A percentile compares a stretch with the other conserved stretches of the same genome.
Conservation (phyloP, 2,888 invertebrate species). For the Amphipoea lucens region DNA sequence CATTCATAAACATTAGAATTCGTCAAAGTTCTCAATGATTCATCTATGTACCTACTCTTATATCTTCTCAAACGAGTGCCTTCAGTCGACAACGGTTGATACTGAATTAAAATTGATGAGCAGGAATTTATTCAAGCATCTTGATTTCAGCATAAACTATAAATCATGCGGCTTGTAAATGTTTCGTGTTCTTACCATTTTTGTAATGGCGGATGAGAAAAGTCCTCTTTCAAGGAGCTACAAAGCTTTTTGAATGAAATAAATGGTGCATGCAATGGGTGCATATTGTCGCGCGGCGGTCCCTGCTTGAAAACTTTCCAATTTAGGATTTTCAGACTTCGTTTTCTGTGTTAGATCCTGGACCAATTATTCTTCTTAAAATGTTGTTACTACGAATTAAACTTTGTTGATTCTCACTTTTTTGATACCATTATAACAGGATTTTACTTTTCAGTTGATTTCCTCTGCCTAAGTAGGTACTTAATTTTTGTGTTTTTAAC, state of each 20-base stretch:
- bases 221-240: slow-evolving; percentile 39
- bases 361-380: background rate
- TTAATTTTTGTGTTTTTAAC: background rate
- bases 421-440: background rate
- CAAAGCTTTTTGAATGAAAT: slow-evolving; percentile 46
- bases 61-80: slow-evolving; percentile 53
- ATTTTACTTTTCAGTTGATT: background rate
- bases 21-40: slow-evolving; percentile 50
- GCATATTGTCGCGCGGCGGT: slow-evolving; percentile 18
- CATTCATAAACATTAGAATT: slow-evolving; percentile 40
- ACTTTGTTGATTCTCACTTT: background rate
- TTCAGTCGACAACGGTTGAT: slow-evolving; percentile 68
- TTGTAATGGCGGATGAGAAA: slow-evolving; percentile 55
- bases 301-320: slow-evolving; percentile 13
- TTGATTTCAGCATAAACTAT: slow-evolving; percentile 71
- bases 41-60: slow-evolving; percentile 50
- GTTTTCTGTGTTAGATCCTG: background rate
- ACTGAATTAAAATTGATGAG: slow-evolving; percentile 73
- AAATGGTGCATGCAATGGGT: slow-evolving; percentile 33
- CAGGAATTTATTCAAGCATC: slow-evolving; percentile 70
- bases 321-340: background rate
- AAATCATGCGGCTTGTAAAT: slow-evolving; percentile 68
- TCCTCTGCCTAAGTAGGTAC: background rate
- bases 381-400: background rate
- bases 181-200: slow-evolving; percentile 63